Percentiles rank a stretch among this genome's conserved stretches.
Evolutionary conservation across 2,797 vertebrate genomes (phyloP).

Genomic region (Falco berigora): DNA sequence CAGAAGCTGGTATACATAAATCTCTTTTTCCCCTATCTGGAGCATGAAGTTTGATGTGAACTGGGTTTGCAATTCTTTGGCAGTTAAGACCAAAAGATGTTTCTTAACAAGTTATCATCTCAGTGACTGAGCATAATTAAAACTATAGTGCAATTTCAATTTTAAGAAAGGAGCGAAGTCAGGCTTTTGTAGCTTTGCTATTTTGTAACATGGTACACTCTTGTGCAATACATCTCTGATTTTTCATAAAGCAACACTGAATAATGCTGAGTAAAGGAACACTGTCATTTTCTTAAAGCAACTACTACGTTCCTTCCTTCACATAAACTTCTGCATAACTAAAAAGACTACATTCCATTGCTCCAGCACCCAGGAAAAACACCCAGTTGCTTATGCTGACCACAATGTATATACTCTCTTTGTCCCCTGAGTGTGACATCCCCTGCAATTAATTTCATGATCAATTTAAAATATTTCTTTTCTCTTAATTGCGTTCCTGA

Average conservation of each 20-base stretch:
- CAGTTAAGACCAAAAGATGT: conserved; percentile 3
- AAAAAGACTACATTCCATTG: not conserved
- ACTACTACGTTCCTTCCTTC: not conserved
- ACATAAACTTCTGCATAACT: not conserved
- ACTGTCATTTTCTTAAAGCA: not conserved
- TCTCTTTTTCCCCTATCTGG: not conserved
- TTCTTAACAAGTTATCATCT: not conserved
- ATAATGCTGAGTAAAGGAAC: not conserved
- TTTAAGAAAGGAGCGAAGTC: not conserved
- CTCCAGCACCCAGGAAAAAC: not conserved
- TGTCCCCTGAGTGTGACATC: not conserved
- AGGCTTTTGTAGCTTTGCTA: not conserved
- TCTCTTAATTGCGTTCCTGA: not conserved
- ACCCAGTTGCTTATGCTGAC: not conserved
- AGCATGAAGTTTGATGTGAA: conserved; percentile 9
- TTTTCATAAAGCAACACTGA: not conserved
- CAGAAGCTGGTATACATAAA: not conserved
- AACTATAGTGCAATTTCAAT: conserved; percentile 42
- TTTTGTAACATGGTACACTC: not conserved
- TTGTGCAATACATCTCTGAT: not conserved
- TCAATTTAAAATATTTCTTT: not conserved
- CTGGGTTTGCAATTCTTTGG: conserved; percentile 50
- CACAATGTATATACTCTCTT: not conserved
- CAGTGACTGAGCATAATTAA: not conserved
- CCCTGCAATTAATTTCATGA: not conserved